phyloP scores from a whole-genome alignment of 2,888 invertebrate species.

The Nysson spinosus region DNA sequence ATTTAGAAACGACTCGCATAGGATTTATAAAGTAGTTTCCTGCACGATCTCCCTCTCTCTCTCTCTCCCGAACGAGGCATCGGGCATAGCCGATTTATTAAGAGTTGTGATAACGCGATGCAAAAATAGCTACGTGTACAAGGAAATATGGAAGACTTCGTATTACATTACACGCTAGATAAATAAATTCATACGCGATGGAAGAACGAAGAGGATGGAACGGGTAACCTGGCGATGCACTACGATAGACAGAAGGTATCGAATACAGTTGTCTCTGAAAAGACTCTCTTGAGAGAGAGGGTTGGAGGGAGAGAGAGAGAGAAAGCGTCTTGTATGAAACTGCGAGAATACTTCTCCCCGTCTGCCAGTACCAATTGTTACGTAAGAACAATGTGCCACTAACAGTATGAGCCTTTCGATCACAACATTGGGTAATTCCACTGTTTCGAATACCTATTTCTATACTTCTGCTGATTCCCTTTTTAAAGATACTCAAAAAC shows the following conservation, averaged over 20 bases:
- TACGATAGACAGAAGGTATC: not conserved
- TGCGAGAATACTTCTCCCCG: not conserved
- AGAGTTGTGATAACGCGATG: no score
- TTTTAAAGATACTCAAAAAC: not conserved
- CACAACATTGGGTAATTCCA: slow-evolving; percentile 2
- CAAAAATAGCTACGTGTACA: no score
- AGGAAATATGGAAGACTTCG: no score
- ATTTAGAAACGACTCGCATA: slow-evolving; percentile 30
- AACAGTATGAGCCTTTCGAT: slow-evolving; percentile 12
- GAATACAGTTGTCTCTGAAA: not conserved
- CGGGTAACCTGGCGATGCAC: not conserved
- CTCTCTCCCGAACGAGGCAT: no score
- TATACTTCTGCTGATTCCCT: slow-evolving; percentile 1
- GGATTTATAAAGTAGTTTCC: slow-evolving; percentile 16
- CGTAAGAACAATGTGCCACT: slow-evolving; percentile 8
- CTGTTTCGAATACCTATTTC: slow-evolving; percentile 2
- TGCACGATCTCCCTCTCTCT: slow-evolving; percentile 5
- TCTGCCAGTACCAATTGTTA: not conserved
- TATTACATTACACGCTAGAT: no score
- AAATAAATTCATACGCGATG: no score
- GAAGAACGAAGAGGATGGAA: no score
- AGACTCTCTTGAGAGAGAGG: no score
- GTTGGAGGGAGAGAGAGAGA: not conserved
- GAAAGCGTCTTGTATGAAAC: slow-evolving; percentile 1
- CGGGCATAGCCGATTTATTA: no score